Evolutionary conservation across 2,888 invertebrate genomes (phyloP).

Genomic region (Protophormia terraenovae): DNA sequence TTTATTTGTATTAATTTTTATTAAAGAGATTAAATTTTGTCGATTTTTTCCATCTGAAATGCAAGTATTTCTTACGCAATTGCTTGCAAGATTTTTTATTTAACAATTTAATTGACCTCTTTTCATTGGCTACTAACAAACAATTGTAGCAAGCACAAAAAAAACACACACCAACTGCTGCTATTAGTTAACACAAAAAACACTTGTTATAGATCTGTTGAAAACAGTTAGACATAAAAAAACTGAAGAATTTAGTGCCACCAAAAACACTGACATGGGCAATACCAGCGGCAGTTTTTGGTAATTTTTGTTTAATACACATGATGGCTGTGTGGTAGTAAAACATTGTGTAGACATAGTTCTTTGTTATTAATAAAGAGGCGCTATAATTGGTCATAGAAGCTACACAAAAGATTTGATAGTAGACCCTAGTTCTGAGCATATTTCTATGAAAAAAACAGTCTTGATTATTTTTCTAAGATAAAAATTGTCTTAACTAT

Average conservation of each 20-base stretch:
- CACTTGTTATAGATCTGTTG: conserved; percentile 42
- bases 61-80: conserved; percentile 25
- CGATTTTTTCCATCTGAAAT: neutral
- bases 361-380: neutral
- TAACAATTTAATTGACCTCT: conserved; percentile 57
- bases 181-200: neutral
- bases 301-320: neutral
- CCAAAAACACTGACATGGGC: neutral
- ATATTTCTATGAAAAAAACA: too few species aligned
- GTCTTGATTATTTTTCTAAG: too few species aligned
- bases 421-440: too few species aligned
- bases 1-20: conserved; percentile 33
- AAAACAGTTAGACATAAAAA: neutral
- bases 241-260: conserved; percentile 26
- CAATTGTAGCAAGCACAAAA: too few species aligned
- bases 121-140: neutral
- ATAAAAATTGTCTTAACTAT: too few species aligned
- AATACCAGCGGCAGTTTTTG: neutral
- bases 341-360: conserved; percentile 26
- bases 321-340: neutral
- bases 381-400: too few species aligned
- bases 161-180: neutral
- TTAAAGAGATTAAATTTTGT: conserved; percentile 16
- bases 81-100: conserved; percentile 27
- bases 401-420: too few species aligned